A percentile compares a stretch with the other conserved stretches of the same genome.
These are phyloP conservation scores for Anabas testudineus DNA, from an alignment of 2,797 vertebrate genomes.

Conservation along the genomic window DNA sequence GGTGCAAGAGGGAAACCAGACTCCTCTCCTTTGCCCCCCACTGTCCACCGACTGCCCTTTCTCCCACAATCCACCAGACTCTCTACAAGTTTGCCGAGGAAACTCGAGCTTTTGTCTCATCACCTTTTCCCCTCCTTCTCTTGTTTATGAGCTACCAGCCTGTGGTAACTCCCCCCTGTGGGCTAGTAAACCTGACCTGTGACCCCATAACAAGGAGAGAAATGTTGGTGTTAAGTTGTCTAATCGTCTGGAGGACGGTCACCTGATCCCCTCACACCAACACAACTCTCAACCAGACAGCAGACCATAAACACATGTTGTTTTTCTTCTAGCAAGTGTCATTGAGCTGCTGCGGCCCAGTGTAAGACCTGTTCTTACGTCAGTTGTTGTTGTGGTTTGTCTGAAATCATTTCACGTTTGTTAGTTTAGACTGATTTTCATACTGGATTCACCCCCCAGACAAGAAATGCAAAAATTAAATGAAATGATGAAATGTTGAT, in stretches of 20 bases:
- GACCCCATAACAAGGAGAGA: slow-evolving; percentile 57
- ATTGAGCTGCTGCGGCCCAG: too few relatives aligned
- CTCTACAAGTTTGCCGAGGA: background rate
- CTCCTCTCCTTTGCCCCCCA: slow-evolving; percentile 3
- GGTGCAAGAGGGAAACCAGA: slow-evolving; percentile 23
- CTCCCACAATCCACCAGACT: slow-evolving; percentile 1
- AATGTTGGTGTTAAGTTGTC: slow-evolving; percentile 44
- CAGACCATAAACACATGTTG: background rate
- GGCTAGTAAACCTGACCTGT: slow-evolving; percentile 47
- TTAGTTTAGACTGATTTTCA: too few relatives aligned
- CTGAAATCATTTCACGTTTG: too few relatives aligned
- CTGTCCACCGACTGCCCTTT: background rate
- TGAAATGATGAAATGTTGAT: too few relatives aligned
- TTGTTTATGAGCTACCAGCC: slow-evolving; percentile 26
- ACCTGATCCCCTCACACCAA: slow-evolving; percentile 26
- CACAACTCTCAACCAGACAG: background rate
- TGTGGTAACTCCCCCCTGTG: background rate
- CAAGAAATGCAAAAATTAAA: too few relatives aligned
- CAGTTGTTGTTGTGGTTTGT: too few relatives aligned
- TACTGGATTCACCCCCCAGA: too few relatives aligned
- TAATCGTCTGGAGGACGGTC: slow-evolving; percentile 18
- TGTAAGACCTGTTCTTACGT: too few relatives aligned
- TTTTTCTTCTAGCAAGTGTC: slow-evolving; percentile 18
- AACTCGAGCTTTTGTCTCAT: background rate
- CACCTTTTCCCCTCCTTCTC: background rate